Evolutionary conservation across 2,113 vertebrate genomes (phyloP).

Genomic region (Rhynchomys soricoides): DNA sequence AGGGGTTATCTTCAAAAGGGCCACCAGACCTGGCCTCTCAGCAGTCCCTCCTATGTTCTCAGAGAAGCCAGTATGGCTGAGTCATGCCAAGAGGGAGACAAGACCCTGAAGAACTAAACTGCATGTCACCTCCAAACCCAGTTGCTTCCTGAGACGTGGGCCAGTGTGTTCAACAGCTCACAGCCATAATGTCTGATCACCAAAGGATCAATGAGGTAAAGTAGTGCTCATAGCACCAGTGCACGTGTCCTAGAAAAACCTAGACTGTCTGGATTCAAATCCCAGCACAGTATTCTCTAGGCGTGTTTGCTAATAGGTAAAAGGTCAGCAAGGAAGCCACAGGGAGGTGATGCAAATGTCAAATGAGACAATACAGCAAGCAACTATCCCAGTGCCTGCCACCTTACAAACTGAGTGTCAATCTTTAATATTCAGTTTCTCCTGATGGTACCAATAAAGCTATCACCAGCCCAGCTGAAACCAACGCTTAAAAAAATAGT

Average conservation of each 20-base stretch:
- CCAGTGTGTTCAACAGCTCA: fast-evolving
- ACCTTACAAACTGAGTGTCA: fast-evolving
- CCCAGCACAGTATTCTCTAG: background rate
- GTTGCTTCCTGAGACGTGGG: background rate
- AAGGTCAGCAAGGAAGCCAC: background rate
- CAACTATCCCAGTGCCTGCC: background rate
- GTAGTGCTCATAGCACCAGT: fast-evolving
- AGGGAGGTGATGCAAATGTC: background rate
- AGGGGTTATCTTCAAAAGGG: background rate
- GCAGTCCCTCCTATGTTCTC: background rate
- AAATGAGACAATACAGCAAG: background rate
- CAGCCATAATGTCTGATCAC: background rate
- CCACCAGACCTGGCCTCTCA: too few relatives aligned
- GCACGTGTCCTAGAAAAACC: too few relatives aligned
- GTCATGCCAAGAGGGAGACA: background rate
- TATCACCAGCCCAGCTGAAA: background rate
- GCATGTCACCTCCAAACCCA: background rate
- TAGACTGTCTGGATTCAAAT: background rate
- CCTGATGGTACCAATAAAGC: background rate
- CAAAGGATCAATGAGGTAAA: background rate
- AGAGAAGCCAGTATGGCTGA: fast-evolving
- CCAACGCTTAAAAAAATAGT: background rate
- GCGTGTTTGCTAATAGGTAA: background rate
- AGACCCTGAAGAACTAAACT: background rate
- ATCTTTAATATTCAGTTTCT: fast-evolving